These are phyloP conservation scores for Botrylloides violaceus DNA, from an alignment of 23 tunicate genomes.

Conservation along the genomic window DNA sequence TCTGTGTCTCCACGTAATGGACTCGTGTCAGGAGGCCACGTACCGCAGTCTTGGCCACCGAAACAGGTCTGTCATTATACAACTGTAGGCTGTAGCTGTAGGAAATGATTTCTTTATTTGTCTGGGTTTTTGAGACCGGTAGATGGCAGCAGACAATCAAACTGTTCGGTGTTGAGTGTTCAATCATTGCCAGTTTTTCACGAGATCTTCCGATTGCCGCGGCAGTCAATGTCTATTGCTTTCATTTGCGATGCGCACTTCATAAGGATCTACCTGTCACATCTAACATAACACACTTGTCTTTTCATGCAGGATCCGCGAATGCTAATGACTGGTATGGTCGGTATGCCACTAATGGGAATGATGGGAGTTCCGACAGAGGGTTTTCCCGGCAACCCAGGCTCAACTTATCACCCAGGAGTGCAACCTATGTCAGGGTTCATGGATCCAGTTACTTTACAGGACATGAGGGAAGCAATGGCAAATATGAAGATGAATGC, in stretches of 20 bases:
- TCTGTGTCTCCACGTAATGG: conserved; percentile 96
- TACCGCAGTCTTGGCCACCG: conserved; percentile 89
- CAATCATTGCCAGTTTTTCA: too few relatives aligned
- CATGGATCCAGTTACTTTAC: conserved; percentile 77
- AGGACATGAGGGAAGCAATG: conserved; percentile 80
- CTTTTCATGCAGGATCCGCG: conserved; percentile 87
- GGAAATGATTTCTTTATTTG: too few relatives aligned
- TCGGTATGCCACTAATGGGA: conserved; percentile 24
- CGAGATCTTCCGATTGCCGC: too few relatives aligned
- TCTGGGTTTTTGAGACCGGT: too few relatives aligned
- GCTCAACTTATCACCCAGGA: conserved; percentile 32
- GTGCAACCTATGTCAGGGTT: conserved; percentile 63
- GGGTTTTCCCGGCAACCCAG: conserved; percentile 6
- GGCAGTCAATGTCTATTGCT: too few relatives aligned
- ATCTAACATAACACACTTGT: too few relatives aligned
- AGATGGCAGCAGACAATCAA: too few relatives aligned
- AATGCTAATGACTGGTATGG: conserved; percentile 39
- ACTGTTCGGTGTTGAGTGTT: too few relatives aligned
- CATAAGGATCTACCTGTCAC: too few relatives aligned
- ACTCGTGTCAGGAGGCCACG: conserved; percentile 79
- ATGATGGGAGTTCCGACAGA: conserved; percentile 26
- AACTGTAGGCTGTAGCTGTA: too few relatives aligned
- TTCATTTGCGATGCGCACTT: too few relatives aligned
- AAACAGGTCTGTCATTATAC: conserved; percentile 27
- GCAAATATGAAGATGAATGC: conserved; percentile 20